Base-by-base conservation (phyloP, 2,797 vertebrate genomes). In the Tokudaia tokunoshimensis region DNA sequence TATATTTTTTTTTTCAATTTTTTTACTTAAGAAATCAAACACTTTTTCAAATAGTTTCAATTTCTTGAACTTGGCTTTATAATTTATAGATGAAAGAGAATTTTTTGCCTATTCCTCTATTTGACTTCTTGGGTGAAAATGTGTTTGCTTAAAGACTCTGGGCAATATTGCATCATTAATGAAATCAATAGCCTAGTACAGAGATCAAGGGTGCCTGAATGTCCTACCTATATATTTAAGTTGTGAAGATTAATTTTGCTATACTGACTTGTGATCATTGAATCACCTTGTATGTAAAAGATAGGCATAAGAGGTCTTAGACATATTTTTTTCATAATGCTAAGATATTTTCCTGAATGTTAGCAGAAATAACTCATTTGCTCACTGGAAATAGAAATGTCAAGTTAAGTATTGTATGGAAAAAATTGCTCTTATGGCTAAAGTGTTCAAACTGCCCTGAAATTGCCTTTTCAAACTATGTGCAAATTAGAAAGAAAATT, bases 61-160 rank as follows among this genome's bases (percentile, higher is more conserved):
- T 97, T 96, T 95, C 86, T 98, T 96, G 94, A 97, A 96, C 95
- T 97, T 96, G 81, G 57, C 47, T 96, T 97, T 92, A 97, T 97
- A 96, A 98, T 96, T 97, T 98, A 97, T 97, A 98, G 95, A 98
- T 98, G 96, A 98, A 97, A 98, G 95, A 95, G 96, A 97, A 97
- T 97, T 95, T n/a, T 94, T 81, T 72, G 75, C 70, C 91, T 97
- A 94, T 92, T 93, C 19, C 87, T 94, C 29, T 93, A 92, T 97
- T 96, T 97, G 96, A 96, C 92, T 95, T 97, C 97, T 79, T 87
- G 83, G 31, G 82, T 87, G 3, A 79, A 74, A 91, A 92, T 93
- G 65, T 92, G 92, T 97, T 96, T 97, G 80, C 80, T 94, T 97
- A 97, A 97, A 97, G 85, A 97, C 96, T 97, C 72, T 93, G 80